Evolutionary conservation across 2,113 vertebrate genomes (phyloP), one percentile per base, ranked within the genome.

Genomic region (Catagonus wagneri): DNA sequence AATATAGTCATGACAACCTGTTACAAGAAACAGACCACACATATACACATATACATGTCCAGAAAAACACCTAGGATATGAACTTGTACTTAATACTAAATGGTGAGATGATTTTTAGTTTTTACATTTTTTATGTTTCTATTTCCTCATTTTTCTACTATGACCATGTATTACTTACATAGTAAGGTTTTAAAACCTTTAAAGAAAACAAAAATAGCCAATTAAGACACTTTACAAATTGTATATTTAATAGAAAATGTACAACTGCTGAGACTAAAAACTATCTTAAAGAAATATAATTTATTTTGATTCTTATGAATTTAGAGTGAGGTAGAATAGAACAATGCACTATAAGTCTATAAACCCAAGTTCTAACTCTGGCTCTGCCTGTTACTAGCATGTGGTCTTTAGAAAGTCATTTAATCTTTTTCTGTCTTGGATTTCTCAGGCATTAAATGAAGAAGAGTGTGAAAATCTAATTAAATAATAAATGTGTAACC

Each of bases 131-230:
- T 93, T 23, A 90, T 74, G n/a, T 60, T 90, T 96, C 29, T 81
- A 50, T 72, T 93, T 89, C 86, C 58, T 81, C 52, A 76, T 75
- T 96, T 80, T 91, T 75, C 39, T 92, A 34, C 4, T 74, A 74
- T 92, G 36, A 85, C 17, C 86, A 44, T 58, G 23, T 89, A 25
- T 79, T 84, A 83, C 20, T 95, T 75, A 1, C 58, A 79, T 29
- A 96, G 78, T 44, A 90, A 94, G 34, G 60, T 95, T 96, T 92
- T 85, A 65, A 87, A 69, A 78, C 36, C 58, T 68, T 87, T 78
- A 95, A 90, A 39, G 34, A 96, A 93, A 93, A 66, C 89, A 22
- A 94, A 80, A 81, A 78, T 52, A 58, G 22, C 32, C 58, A 79
- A 74, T 58, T 75, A 76, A 92, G 58, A 95, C 27, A 85, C 17